Evolutionary conservation across 2,797 vertebrate species (phyloP).

Genomic region (Amblyopsis hoosieri): DNA sequence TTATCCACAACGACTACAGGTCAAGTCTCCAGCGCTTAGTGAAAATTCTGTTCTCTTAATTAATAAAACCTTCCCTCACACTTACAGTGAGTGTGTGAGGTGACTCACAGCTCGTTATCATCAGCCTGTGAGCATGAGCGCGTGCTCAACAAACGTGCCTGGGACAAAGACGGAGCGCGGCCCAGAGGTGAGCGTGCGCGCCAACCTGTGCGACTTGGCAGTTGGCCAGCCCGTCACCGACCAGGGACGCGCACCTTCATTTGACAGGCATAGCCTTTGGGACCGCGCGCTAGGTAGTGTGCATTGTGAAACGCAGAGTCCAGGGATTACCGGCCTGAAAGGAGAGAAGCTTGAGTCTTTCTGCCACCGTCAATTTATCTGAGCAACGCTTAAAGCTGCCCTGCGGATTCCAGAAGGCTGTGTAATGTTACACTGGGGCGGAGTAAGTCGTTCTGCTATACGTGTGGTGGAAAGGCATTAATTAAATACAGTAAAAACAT

Average conservation of each 20-base stretch:
- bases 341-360: slow-evolving; percentile 62
- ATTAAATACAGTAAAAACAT: too few species aligned
- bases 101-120: neutral
- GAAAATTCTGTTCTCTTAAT: too few species aligned
- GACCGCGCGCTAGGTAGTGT: slow-evolving; percentile 48
- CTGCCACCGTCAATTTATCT: slow-evolving; percentile 42
- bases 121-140: slow-evolving; percentile 7
- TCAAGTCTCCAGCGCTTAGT: neutral
- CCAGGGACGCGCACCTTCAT: slow-evolving; percentile 4
- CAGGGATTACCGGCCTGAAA: slow-evolving; percentile 73
- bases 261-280: slow-evolving; percentile 60
- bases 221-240: too few species aligned
- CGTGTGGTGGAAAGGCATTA: too few species aligned
- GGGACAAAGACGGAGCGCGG: slow-evolving; percentile 24
- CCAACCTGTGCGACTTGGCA: slow-evolving; percentile 15
- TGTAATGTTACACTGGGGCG: slow-evolving; percentile 44
- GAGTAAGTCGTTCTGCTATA: neutral
- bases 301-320: slow-evolving; percentile 68
- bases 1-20: too few species aligned
- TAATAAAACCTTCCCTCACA: neutral
- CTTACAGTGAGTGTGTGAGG: neutral
- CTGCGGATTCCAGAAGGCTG: slow-evolving; percentile 43
- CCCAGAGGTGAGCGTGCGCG: slow-evolving; percentile 48
- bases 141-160: slow-evolving; percentile 16
- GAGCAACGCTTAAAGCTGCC: slow-evolving; percentile 41